Percentiles rank a stretch among this genome's conserved stretches.
phyloP scores from a whole-genome alignment of 2,797 vertebrate genomes.

The Chelmon rostratus region DNA sequence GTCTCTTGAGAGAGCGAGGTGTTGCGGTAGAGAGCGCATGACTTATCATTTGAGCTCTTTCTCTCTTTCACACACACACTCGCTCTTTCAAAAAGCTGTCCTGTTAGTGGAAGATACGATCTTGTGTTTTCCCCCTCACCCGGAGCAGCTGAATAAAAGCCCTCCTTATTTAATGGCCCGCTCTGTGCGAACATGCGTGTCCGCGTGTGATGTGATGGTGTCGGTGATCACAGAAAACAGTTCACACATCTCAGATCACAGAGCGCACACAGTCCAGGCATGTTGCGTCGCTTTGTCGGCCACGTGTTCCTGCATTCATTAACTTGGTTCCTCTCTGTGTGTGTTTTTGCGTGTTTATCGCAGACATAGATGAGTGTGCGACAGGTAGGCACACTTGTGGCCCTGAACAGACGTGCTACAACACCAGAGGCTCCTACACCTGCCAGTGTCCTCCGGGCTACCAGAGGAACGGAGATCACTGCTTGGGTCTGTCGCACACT shows the following conservation, averaged over 20 bases:
- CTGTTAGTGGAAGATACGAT: constrained; percentile 72
- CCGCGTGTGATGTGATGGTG: constrained; percentile 55
- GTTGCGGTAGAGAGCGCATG: constrained; percentile 40
- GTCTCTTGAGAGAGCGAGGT: constrained; percentile 44
- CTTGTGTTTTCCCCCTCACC: constrained; percentile 60
- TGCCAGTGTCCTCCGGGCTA: constrained; percentile 93
- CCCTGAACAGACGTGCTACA: constrained; percentile 91
- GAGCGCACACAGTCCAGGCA: constrained; percentile 34
- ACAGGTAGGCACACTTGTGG: constrained; percentile 91
- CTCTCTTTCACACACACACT: constrained; percentile 16
- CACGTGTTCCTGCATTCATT: constrained; percentile 39
- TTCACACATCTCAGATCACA: constrained; percentile 59
- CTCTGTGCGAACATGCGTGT: constrained; percentile 53
- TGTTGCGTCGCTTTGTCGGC: constrained; percentile 56
- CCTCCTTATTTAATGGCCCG: constrained; percentile 62
- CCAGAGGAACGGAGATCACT: constrained; percentile 93
- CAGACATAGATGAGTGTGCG: constrained; percentile 95
- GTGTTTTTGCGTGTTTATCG: constrained; percentile 52
- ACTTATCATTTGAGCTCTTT: constrained; percentile 55
- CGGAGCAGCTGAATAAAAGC: constrained; percentile 65
- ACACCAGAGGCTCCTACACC: constrained; percentile 92
- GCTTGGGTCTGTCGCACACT: constrained; percentile 88
- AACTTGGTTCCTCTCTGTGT: constrained; percentile 32
- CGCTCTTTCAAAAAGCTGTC: constrained; percentile 56
- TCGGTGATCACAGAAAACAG: constrained; percentile 55